Base-by-base conservation (phyloP, 2,888 invertebrate species). In the Ornithoptera alexandrae region DNA sequence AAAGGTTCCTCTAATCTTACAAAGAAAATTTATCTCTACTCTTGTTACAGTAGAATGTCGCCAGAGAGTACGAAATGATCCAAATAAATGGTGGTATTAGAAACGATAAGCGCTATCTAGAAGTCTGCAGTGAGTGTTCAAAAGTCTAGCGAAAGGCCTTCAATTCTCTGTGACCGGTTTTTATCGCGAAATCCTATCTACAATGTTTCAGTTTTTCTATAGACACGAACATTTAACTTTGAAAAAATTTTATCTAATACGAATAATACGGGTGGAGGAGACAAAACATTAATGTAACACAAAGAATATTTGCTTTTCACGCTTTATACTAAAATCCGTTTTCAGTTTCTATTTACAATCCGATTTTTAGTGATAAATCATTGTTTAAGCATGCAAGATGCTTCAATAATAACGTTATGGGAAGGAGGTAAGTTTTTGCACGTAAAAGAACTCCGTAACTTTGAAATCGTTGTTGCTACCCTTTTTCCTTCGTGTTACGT, bases 401-500 rank as follows among this genome's bases (percentile, higher is more conserved):
- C 15, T 46, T 46, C 15, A 46, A 46, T 46, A 15, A 15, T 12
- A 46, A n/a, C n/a, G n/a, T 53, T 18, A n/a, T n/a, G 5, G 53
- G n/a, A n/a, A n/a, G 5, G 12, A 18, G 53, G 53, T 53, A 8
- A n/a, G 53, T 53, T 53, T 53, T n/a, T 53, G n/a, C 53, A 6
- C 12, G 53, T n/a, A 53, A 18, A 53, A 53, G 53, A 53, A 53
- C 18, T 53, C 1, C 18, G 53, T 53, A n/a, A 53, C 53, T 18
- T 36, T 36, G 36, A 18, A 61, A 5, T 36, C 60, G 60, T 17
- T 58, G 20, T 24, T 58, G 76, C 22, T 62, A 62, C 30, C 39
- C 46, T 39, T 67, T 70, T 67, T 46, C 60, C 20, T 67, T 67
- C 70, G 59, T 67, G 67, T 67, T 62, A 70, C 69, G 62, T 66